Percentiles rank a stretch among this genome's conserved stretches.
Conservation (phyloP, 1,140 invertebrate genomes). For the Sarcophaga peregrina region DNA sequence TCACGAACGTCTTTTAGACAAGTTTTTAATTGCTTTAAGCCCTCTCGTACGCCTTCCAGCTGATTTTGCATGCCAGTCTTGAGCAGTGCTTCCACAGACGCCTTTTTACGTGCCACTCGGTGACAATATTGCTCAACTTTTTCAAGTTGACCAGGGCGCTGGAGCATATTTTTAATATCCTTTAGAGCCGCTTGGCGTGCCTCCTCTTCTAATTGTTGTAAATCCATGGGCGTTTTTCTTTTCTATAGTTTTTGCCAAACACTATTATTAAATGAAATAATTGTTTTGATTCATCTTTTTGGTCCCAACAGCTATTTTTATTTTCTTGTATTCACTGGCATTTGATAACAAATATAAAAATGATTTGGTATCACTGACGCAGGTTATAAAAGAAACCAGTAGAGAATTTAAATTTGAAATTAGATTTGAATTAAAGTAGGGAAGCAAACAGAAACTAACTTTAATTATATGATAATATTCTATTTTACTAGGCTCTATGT, state of each 20-base stretch:
- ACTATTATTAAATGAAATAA: slow-evolving; percentile 7
- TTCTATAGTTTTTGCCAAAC: background rate
- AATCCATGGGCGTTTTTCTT: slow-evolving; percentile 71
- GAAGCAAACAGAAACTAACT: too few relatives aligned
- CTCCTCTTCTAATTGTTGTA: slow-evolving; percentile 85
- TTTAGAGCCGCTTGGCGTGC: slow-evolving; percentile 86
- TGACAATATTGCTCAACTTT: slow-evolving; percentile 74
- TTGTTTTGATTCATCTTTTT: slow-evolving; percentile 15
- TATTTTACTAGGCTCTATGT: too few relatives aligned
- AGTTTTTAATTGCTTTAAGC: slow-evolving; percentile 88
- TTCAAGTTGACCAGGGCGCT: slow-evolving; percentile 94
- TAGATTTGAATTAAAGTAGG: too few relatives aligned
- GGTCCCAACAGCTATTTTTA: background rate
- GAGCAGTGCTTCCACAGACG: slow-evolving; percentile 95
- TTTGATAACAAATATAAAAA: background rate
- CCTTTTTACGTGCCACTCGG: slow-evolving; percentile 84
- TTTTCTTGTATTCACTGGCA: background rate
- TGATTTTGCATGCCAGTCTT: slow-evolving; percentile 99
- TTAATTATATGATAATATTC: too few relatives aligned
- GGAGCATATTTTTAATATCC: slow-evolving; percentile 93
- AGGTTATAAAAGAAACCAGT: too few relatives aligned
- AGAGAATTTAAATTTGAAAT: too few relatives aligned
- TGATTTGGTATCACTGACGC: background rate
- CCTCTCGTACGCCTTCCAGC: slow-evolving; percentile 93
- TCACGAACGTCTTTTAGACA: slow-evolving; percentile 88